Base-by-base conservation (phyloP, 2,113 vertebrate genomes). In the Illadopsis cleaveri region DNA sequence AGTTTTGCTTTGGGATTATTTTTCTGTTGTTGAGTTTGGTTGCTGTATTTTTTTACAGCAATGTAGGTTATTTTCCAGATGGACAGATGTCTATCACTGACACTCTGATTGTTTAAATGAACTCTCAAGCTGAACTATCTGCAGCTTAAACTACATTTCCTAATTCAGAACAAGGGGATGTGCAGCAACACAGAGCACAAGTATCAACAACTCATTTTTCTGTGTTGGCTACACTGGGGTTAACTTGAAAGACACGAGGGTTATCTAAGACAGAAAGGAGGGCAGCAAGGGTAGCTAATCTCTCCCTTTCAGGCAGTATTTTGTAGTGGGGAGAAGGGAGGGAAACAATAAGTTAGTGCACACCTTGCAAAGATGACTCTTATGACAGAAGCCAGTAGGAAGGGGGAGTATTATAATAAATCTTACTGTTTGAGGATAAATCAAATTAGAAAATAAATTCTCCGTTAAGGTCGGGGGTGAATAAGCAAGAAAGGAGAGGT, bases 261-360 rank as follows among this genome's bases (percentile, higher is more conserved):
- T 95, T 95, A 95, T 88, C 83, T 83, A 47, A 45, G 85, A 44
- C 51, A 73, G 62, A 76, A 92, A 69, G 65, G 61, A 94, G 37
- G 82, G 65, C 31, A 91, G 38, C 42, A 45, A 82, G 27, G 72
- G 33, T 50, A 95, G 90, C 57, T 95, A 72, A 96, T 91, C 89
- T 95, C 89, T 71, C 80, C 25, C 65, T 65, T 93, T 96, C 91
- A 96, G 88, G 70, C 77, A 89, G 10, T 61, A 62, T 51, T 93
- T 86, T 72, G 54, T 12, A 68, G 38, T 28, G 11, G 2, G 38
- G 23, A 50, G 16, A 19, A 6, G 10, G 17, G 25, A 16, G 10
- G 8, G 12, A 13, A 45, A 77, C 9, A 66, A 65, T 28, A 92
- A 31, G 45, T 38, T 62, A 24, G 28, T 33, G n/a, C n/a, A 65